phyloP scores from a whole-genome alignment of 2,113 vertebrate species.

The Numida meleagris region DNA sequence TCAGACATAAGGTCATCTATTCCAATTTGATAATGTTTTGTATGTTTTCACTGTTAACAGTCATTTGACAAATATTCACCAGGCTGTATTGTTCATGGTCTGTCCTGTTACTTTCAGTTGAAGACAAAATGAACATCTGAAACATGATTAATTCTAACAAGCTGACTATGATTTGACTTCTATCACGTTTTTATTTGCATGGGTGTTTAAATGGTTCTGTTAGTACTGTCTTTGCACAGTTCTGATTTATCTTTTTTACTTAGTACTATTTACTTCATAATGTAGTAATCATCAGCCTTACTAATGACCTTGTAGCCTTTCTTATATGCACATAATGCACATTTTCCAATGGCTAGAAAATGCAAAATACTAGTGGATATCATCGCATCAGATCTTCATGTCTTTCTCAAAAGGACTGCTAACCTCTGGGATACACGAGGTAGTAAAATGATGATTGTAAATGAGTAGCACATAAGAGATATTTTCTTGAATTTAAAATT shows the following conservation, averaged over 20 bases:
- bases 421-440: slow-evolving; percentile 84
- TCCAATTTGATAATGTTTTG: slow-evolving; percentile 56
- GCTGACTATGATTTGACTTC: slow-evolving; percentile 72
- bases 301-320: slow-evolving; percentile 86
- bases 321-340: slow-evolving; percentile 85
- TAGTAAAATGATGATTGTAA: slow-evolving; percentile 83
- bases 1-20: slow-evolving; percentile 60
- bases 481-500: slow-evolving; percentile 89
- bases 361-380: slow-evolving; percentile 80
- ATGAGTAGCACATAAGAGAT: slow-evolving; percentile 87
- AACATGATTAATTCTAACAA: slow-evolving; percentile 65
- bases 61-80: slow-evolving; percentile 45
- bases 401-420: slow-evolving; percentile 83
- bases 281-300: slow-evolving; percentile 86
- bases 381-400: slow-evolving; percentile 82
- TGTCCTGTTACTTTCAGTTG: slow-evolving; percentile 60
- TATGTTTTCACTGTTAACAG: slow-evolving; percentile 57
- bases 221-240: slow-evolving; percentile 77
- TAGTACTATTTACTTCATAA: slow-evolving; percentile 80
- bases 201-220: slow-evolving; percentile 85
- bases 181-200: slow-evolving; percentile 76
- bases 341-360: slow-evolving; percentile 83
- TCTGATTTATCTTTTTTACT: slow-evolving; percentile 76
- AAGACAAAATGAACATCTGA: slow-evolving; percentile 58
- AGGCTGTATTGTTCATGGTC: slow-evolving; percentile 55